phyloP scores from a whole-genome alignment of 2,797 vertebrate species.

The Diplodus sargus region DNA sequence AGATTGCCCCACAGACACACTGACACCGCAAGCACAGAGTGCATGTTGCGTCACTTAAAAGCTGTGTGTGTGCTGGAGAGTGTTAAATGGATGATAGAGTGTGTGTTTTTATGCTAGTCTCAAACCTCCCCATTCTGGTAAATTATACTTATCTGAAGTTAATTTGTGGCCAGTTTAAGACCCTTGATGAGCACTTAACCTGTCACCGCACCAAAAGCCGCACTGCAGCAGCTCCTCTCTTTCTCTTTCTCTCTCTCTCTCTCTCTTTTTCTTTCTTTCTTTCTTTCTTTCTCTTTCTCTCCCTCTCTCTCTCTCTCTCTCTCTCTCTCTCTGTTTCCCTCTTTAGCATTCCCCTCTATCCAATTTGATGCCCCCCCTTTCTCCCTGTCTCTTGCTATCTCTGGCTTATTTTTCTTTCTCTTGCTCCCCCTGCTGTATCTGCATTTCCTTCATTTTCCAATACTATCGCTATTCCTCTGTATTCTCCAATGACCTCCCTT shows the following conservation, averaged over 20 bases:
- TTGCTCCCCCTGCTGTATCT: constrained; percentile 78
- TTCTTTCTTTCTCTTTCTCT: too few species aligned
- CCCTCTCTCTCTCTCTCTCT: too few species aligned
- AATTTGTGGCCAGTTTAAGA: constrained; percentile 57
- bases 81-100: constrained; percentile 29
- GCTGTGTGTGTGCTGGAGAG: constrained; percentile 7
- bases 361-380: constrained; percentile 47
- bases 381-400: constrained; percentile 30
- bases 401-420: constrained; percentile 62
- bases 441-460: constrained; percentile 29
- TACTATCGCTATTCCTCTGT: constrained; percentile 5
- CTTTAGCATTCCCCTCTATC: constrained; percentile 51
- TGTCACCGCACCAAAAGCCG: constrained; percentile 72
- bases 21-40: constrained; percentile 34
- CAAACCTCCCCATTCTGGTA: constrained; percentile 12
- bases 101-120: constrained; percentile 19
- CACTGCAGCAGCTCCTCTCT: constrained; percentile 78
- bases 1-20: constrained; percentile 48
- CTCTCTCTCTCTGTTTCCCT: neutral
- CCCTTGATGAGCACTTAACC: constrained; percentile 61
- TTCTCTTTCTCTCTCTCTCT: constrained; percentile 33
- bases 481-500: constrained; percentile 16
- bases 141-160: constrained; percentile 36
- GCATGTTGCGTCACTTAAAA: constrained; percentile 40
- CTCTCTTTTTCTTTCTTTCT: neutral